These are phyloP conservation scores for Hemitrygon akajei DNA, from an alignment of 2,797 vertebrate genomes.

Conservation along the genomic window DNA sequence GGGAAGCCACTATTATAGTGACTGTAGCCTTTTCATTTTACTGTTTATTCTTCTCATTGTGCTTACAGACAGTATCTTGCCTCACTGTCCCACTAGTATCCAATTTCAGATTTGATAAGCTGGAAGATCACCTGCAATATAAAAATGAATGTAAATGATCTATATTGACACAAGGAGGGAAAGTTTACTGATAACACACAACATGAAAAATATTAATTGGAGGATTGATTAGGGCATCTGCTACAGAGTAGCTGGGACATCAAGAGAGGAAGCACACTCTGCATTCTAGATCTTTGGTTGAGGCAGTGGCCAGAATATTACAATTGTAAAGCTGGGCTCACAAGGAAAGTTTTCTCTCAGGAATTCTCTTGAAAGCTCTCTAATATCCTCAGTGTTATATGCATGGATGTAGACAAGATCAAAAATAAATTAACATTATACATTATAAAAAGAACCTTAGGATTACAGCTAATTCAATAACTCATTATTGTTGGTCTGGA, in stretches of 20 bases:
- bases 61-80: neutral
- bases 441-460: too few relatives aligned
- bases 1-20: neutral
- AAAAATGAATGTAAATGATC: neutral
- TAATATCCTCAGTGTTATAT: neutral
- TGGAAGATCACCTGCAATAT: neutral
- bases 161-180: neutral
- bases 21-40: neutral
- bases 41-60: neutral
- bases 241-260: neutral
- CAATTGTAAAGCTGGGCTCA: neutral
- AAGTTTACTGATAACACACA: neutral
- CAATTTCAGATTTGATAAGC: neutral
- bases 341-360: neutral
- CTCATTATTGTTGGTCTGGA: too few relatives aligned
- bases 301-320: neutral
- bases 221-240: neutral
- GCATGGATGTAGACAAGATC: neutral
- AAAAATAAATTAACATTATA: neutral
- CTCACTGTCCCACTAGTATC: neutral
- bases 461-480: too few relatives aligned
- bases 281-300: neutral
- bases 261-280: neutral
- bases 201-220: neutral
- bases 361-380: neutral